Evolutionary conservation across 2,113 vertebrate species (phyloP), one percentile per base, ranked within the genome.

Genomic region (Cebidichthys violaceus): DNA sequence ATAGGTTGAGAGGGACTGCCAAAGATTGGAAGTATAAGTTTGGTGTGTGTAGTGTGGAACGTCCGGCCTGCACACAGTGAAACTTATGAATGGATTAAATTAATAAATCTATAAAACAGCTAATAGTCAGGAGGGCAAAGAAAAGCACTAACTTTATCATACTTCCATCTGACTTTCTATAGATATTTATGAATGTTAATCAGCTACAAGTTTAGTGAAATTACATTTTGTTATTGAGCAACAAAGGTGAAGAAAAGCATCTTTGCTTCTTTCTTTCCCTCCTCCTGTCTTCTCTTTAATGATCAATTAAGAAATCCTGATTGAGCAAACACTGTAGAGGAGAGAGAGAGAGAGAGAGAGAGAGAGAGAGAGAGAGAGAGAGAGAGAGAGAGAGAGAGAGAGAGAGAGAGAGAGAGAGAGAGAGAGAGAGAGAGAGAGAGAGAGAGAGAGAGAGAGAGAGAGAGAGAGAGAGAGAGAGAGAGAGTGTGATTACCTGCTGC

Each of bases 261-360:
- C 65, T 68, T 20, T 6, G 71, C 24, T 33, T 29, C 62, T 77
- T 79, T 54, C 4, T 9, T n/a, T 13, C 14, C 50, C 33, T 39
- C 35, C 45, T 71, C 64, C 24, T 10, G 6, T 27, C 43, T 29
- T 66, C 50, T 77, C 41, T 24, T 69, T 6, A 22, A 59, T 85
- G 84, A 75, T 37, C 13, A 24, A 82, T 47, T 24, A 43, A 89
- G 72, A 83, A 78, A 81, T 90, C 70, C 78, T 81, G 90, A 90
- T 87, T 92, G 85, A 91, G 88, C 90, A 93, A 89, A 91, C 59
- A 35, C 10, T 81, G 85, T 37, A 61, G 77, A 84, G 86, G 89
- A 90, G 86, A 70, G 75, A 83, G 27, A 33, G 37, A 37, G 79
- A 87, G 81, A 85, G 84, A 86, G 90, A 0, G 27, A 50, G 72